Percentiles rank a stretch among this genome's conserved stretches.
Evolutionary conservation across 2,113 vertebrate genomes (phyloP).

Genomic region (Axis porcinus): DNA sequence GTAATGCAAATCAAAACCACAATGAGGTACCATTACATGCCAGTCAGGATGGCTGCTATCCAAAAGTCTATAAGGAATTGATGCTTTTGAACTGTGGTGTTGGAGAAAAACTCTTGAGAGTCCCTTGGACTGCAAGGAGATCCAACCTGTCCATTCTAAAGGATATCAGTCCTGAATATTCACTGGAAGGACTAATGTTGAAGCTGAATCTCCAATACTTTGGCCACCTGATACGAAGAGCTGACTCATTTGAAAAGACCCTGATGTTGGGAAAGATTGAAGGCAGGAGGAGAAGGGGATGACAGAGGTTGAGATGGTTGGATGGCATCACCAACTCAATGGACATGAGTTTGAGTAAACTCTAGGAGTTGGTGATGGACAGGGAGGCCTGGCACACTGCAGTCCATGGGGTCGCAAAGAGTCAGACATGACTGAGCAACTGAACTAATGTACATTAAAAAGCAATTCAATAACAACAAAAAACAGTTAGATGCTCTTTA

Average conservation of each 20-base stretch:
- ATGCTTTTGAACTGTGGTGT: background rate
- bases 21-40: too few species aligned
- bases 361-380: background rate
- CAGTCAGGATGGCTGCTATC: too few species aligned
- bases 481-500: background rate
- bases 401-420: background rate
- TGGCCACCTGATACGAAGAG: background rate
- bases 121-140: background rate
- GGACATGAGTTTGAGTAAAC: background rate
- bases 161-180: background rate
- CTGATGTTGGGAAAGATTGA: background rate
- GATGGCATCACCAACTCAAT: background rate
- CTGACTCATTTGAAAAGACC: background rate
- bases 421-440: background rate
- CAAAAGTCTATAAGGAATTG: background rate
- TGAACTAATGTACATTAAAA: background rate
- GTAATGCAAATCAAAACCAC: too few species aligned
- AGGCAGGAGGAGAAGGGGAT: background rate
- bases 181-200: background rate
- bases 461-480: background rate
- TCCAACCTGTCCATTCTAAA: background rate
- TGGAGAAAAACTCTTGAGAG: background rate
- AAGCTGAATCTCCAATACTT: background rate
- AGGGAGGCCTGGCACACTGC: background rate
- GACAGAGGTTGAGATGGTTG: background rate